Evolutionary conservation across 2,888 invertebrate genomes (phyloP), one percentile per base, ranked within the genome.

Genomic region (Heliconius aoede): DNA sequence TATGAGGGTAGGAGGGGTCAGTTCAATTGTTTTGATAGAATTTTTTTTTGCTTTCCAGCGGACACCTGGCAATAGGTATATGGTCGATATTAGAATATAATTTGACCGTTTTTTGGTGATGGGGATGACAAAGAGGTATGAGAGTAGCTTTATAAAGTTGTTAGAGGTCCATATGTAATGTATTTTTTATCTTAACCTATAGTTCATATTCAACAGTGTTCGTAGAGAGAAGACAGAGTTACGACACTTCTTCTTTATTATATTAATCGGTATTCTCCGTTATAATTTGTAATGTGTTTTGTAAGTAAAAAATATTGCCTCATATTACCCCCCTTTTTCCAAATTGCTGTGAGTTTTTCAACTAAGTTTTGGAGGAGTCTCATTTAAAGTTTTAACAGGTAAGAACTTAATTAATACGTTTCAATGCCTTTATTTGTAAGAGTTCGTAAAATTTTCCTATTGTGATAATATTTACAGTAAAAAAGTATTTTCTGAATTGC

Each of bases 51-150:
- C 84, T 77, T 75, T 76, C 78, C 81, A 83, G 83, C 81, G 86
- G 88, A 84, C 91, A 92, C 89, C 91, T 91, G 91, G 90, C 55
- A 78, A 64, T 79, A 55, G 78, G 68, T 79, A 26, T 82, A 58
- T 85, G 68, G 36, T n/a, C n/a, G n/a, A n/a, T 36, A 65, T 87
- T 87, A 87, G 84, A 85, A 87, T 85, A 73, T 81, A 79, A 84
- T 83, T 74, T 68, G 46, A 58, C 62, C 67, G 69, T 46, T 71
- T 72, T 78, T 64, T 68, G 69, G 21, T 73, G 72, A 61, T 40
- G 36, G 40, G 55, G 64, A 71, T 24, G 71, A 71, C 30, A 30
- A 58, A 71, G 40, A 36, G n/a, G 7, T 72, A 21, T 21, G 18
- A 60, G 21, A 51, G 68, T 51, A n/a, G 46, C n/a, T 13, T 30